Conservation (phyloP, 2,888 invertebrate species). For the Sarcophaga variegata region DNA sequence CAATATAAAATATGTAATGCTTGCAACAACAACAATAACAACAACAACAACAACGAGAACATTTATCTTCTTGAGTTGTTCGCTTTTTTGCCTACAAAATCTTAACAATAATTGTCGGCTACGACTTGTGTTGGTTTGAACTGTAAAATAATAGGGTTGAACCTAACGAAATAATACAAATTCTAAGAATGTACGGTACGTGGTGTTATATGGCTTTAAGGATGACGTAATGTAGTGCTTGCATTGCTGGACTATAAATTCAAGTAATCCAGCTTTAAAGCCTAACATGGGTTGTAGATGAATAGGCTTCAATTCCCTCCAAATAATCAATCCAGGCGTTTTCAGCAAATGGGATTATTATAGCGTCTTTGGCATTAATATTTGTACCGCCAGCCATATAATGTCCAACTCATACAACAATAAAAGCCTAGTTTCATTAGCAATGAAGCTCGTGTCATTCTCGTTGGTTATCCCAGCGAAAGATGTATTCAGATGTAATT, state of each 20-base stretch:
- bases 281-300: no score
- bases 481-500: no score
- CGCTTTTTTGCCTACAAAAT: conserved; percentile 32
- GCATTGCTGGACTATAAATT: no score
- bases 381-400: no score
- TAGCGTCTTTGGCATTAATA: no score
- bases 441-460: no score
- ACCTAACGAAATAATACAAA: not conserved
- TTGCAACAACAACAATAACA: conserved; percentile 29
- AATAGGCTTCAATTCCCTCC: not conserved
- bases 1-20: conserved; percentile 49
- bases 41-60: not conserved
- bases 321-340: not conserved
- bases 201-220: no score
- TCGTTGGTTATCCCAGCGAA: no score
- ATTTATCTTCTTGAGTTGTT: conserved; percentile 19
- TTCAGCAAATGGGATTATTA: no score
- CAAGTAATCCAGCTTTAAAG: not conserved
- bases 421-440: no score
- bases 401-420: no score
- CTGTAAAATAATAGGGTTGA: conserved; percentile 20
- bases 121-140: not conserved
- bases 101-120: conserved; percentile 40
- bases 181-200: not conserved
- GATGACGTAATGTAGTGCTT: no score